Evolutionary conservation across 2,797 vertebrate genomes (phyloP).

Genomic region (Cryptoblepharus egeriae): DNA sequence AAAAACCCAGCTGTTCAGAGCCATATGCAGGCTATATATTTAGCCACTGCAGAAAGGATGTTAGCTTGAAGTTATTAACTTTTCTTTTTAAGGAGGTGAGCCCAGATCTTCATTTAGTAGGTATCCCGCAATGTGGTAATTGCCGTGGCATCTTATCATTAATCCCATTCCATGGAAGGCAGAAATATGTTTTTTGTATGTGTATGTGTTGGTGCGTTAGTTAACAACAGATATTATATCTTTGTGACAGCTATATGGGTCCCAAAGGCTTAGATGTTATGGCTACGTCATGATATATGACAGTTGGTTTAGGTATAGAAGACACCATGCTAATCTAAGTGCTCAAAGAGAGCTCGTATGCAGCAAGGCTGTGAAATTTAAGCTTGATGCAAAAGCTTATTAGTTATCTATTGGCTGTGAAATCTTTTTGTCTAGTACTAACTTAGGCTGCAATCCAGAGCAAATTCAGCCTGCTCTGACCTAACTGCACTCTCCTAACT

Average conservation of each 20-base stretch:
- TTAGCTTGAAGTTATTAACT: constrained; percentile 49
- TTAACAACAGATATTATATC: background rate
- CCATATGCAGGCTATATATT: constrained; percentile 70
- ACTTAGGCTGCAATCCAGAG: no score
- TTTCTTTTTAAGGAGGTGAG: constrained; percentile 12
- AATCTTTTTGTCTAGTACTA: no score
- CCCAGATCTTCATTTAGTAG: constrained; percentile 2
- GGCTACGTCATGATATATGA: background rate
- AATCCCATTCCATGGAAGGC: background rate
- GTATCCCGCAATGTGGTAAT: constrained; percentile 1
- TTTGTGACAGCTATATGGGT: background rate
- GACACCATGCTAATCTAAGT: background rate
- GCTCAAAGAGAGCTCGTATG: background rate
- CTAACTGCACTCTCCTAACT: no score
- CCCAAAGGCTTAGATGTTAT: background rate
- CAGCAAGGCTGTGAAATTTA: background rate
- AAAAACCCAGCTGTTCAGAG: constrained; percentile 65
- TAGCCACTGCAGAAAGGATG: constrained; percentile 46
- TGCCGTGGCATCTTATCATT: constrained; percentile 8
- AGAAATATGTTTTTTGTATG: background rate
- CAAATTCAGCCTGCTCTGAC: no score
- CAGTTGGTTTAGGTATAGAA: background rate
- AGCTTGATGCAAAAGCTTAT: background rate
- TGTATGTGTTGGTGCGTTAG: background rate
- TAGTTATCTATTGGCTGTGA: background rate